Evolutionary conservation across 2,888 invertebrate genomes (phyloP), one percentile per base, ranked within the genome.

Genomic region (Nysson spinosus): DNA sequence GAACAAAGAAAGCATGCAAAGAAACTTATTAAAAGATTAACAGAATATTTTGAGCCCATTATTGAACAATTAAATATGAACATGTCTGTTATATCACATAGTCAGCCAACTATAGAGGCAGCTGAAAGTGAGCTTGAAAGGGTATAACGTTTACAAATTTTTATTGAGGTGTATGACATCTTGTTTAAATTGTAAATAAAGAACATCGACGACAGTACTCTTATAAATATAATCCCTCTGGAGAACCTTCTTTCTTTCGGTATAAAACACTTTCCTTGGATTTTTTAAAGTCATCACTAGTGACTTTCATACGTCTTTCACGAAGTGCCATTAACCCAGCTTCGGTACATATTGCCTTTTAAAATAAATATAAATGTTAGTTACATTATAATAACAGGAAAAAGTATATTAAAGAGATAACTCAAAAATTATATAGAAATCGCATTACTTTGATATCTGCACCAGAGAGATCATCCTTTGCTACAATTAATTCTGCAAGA

Each of bases 181-280:
- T 55, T 39, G 47, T 14, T 51, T 35, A 17, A 51, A 57, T 47
- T 40, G 56, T 30, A 60, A 69, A 61, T 68, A 74, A 72, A 77
- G 51, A 75, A 50, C 57, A 66, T 35, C 43, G 12, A 56, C 16
- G 5, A 22, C 5, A 40, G 4, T 37, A 35, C 66, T 75, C 77
- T 92, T 95, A 99, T 85, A 99, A 92, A 89, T 99, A 99, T 55
- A 99, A 92, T 75, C 99, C 99, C 89, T 99, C 99, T 0, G 99
- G 99, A 39, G 98, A 98, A 72, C 99, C 99, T 89, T 99, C 99
- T 86, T 99, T 99, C 90, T 99, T 99, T 63, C 99, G 92, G 86
- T 99, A 99, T 43, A 99, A 90, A 20, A 99, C 99, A 88, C 97
- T 99, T 87, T 99, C 99, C 88, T 99, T 99, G 0, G 99, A 98